Percentiles rank a stretch among this genome's conserved stretches.
These are phyloP conservation scores for Piezodorus guildinii DNA, from an alignment of 1,140 invertebrate genomes.

Conservation along the genomic window DNA sequence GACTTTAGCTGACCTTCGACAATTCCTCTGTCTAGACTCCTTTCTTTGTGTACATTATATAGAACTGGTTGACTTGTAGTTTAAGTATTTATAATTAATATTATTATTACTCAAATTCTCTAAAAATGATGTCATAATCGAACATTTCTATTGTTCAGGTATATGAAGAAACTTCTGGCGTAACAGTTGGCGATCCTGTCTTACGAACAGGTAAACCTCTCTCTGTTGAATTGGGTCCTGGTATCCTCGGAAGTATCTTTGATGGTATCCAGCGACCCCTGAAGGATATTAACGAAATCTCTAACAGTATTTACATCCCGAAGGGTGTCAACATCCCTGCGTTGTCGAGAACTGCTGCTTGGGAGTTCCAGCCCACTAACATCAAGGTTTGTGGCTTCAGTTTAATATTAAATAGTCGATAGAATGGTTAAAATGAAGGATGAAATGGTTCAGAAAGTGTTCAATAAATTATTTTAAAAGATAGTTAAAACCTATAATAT, in stretches of 20 bases:
- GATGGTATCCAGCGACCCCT: conserved; percentile 98
- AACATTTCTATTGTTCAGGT: conserved; percentile 44
- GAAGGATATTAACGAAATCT: conserved; percentile 89
- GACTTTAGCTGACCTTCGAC: no score
- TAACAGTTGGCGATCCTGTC: conserved; percentile 98
- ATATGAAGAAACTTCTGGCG: conserved; percentile 99
- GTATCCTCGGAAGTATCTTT: conserved; percentile 98
- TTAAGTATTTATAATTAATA: no score
- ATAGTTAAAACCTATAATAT: no score
- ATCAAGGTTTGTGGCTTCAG: conserved; percentile 53
- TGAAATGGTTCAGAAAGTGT: no score
- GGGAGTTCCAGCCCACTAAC: conserved; percentile 87
- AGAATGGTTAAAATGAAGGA: no score
- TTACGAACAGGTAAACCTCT: conserved; percentile 94
- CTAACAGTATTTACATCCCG: conserved; percentile 96
- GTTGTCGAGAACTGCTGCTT: conserved; percentile 65
- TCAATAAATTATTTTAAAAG: no score
- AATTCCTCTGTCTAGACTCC: no score
- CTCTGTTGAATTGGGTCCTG: conserved; percentile 97
- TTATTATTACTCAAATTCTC: no score
- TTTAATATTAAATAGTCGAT: no score
- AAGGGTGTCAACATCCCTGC: conserved; percentile 94
- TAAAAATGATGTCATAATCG: no score
- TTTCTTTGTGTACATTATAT: no score
- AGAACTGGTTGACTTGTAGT: no score